Percentiles rank a stretch among this genome's conserved stretches.
Evolutionary conservation across 1,140 invertebrate genomes (phyloP).

Genomic region (Nymphalis io): DNA sequence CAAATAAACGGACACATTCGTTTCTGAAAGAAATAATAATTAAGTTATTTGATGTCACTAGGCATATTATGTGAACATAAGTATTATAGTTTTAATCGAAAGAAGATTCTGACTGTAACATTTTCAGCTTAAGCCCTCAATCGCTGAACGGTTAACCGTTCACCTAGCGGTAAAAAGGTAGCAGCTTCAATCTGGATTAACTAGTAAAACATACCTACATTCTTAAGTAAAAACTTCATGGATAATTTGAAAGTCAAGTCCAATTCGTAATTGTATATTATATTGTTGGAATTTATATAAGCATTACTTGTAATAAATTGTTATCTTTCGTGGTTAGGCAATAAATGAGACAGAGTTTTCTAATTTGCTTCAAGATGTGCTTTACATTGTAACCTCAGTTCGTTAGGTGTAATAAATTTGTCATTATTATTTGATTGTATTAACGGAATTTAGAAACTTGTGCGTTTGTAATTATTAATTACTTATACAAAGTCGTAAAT

Average conservation of each 20-base stretch:
- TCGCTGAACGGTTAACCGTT: too few relatives aligned
- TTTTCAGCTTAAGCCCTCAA: too few relatives aligned
- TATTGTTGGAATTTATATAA: neutral
- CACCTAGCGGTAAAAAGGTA: too few relatives aligned
- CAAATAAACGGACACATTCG: slow-evolving; percentile 64
- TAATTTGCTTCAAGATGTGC: neutral
- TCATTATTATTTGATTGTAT: neutral
- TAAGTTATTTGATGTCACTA: neutral
- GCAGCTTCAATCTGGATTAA: too few relatives aligned
- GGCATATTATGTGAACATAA: too few relatives aligned
- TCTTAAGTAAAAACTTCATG: too few relatives aligned
- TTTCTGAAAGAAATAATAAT: slow-evolving; percentile 49
- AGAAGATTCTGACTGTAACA: too few relatives aligned
- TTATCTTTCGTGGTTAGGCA: neutral
- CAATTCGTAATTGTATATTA: neutral
- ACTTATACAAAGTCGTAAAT: too few relatives aligned
- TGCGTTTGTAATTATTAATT: too few relatives aligned
- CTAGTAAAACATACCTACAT: too few relatives aligned
- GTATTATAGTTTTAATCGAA: too few relatives aligned
- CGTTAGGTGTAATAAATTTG: neutral
- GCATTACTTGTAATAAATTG: neutral
- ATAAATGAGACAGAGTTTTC: neutral
- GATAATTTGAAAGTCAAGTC: too few relatives aligned
- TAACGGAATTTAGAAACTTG: neutral
- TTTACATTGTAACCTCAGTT: neutral